Conservation (phyloP, 2,113 vertebrate genomes). For the Salvelinus fontinalis region DNA sequence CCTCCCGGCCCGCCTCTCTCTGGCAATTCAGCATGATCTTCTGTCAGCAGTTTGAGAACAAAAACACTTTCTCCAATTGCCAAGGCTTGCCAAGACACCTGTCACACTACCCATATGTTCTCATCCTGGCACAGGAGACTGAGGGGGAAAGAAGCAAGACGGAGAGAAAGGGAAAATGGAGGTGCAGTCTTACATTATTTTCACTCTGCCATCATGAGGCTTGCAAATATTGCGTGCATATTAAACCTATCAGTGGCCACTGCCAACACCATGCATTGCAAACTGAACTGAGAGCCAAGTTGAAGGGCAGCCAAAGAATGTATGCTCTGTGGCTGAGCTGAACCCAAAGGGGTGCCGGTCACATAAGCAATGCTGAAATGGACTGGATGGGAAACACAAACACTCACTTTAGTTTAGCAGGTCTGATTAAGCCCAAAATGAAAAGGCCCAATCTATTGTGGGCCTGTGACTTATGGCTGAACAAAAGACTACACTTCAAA, state of each 20-base stretch:
- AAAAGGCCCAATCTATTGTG: neutral
- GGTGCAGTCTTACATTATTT: constrained; percentile 10
- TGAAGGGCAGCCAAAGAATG: constrained; percentile 68
- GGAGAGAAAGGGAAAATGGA: constrained; percentile 10
- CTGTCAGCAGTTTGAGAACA: constrained; percentile 60
- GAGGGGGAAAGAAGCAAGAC: constrained; percentile 22
- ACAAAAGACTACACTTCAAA: constrained; percentile 10
- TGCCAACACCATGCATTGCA: constrained; percentile 42
- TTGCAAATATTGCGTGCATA: constrained; percentile 34
- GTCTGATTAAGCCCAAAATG: neutral
- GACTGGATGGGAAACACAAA: constrained; percentile 7
- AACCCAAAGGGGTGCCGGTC: constrained; percentile 48
- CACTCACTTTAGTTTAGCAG: constrained; percentile 5
- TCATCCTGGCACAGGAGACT: constrained; percentile 26
- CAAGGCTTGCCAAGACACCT: constrained; percentile 63
- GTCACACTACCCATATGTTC: constrained; percentile 53
- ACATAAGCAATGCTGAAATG: constrained; percentile 45
- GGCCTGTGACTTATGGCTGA: neutral
- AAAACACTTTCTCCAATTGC: constrained; percentile 66
- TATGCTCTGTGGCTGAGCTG: constrained; percentile 53
- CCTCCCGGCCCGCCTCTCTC: constrained; percentile 18
- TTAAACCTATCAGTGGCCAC: constrained; percentile 35
- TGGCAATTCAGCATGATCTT: constrained; percentile 57
- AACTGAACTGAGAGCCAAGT: constrained; percentile 53
- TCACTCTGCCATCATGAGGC: constrained; percentile 13